Evolutionary conservation across 2,797 vertebrate genomes (phyloP).

Genomic region (Diglossa cyanea): DNA sequence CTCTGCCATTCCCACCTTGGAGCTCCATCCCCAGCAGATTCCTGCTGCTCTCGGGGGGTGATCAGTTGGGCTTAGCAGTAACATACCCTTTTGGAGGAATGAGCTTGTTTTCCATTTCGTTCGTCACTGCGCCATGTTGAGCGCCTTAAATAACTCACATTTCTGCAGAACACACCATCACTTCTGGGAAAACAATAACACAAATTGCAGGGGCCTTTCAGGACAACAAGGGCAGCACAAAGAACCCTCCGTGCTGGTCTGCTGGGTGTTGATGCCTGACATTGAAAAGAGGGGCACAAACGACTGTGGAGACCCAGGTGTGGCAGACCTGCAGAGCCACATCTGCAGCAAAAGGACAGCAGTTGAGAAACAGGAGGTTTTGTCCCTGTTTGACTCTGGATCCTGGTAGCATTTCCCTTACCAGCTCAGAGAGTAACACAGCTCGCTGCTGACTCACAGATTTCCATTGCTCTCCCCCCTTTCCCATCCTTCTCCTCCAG

Average conservation of each 20-base stretch:
- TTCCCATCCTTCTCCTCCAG: background rate
- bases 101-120: background rate
- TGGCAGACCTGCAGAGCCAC: too few relatives aligned
- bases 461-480: rapidly evolving
- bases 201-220: background rate
- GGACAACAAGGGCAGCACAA: background rate
- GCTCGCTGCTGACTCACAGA: background rate
- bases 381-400: background rate
- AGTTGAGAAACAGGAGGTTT: rapidly evolving
- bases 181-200: background rate
- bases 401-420: background rate
- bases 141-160: rapidly evolving
- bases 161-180: background rate
- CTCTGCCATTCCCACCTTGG: background rate
- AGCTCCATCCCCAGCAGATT: background rate
- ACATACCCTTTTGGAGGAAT: background rate
- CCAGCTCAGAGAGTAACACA: background rate
- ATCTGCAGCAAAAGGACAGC: background rate
- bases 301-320: rapidly evolving
- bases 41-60: background rate
- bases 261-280: rapidly evolving
- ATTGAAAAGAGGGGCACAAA: background rate
- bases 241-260: background rate
- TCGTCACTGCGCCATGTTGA: rapidly evolving
- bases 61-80: background rate